Base-by-base conservation (phyloP, 2,888 invertebrate species). In the Cosmia pyralina region DNA sequence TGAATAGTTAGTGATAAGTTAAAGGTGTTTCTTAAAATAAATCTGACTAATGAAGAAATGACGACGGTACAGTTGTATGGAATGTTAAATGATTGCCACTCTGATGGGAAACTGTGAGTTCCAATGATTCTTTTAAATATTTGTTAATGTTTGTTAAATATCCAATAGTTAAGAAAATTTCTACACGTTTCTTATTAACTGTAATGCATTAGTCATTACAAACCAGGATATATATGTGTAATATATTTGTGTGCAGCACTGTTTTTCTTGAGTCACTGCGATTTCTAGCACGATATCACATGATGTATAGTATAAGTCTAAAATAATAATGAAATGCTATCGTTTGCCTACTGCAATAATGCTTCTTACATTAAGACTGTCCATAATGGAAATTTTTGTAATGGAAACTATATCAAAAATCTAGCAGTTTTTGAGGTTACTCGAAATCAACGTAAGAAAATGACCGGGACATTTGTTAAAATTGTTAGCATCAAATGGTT, bases 41-140 rank as follows among this genome's bases (percentile, higher is more conserved):
- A 86, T 88, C 89, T 93, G 91, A 91, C 91, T 90, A 90, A 93
- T 93, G 92, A 90, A 90, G 95, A 94, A 82, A 95, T 95, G 95
- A 93, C 89, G 92, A 87, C 91, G 84, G 79, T 84, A 86, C 86
- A 85, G 85, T 89, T 83, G 85, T 83, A 89, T 91, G 91, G 91
- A 88, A 88, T 93, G 88, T 89, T 93, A 91, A 90, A 93, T 93
- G 93, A 90, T 90, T 86, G 88, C 88, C 83, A 84, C 87, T 92
- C 94, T 92, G 90, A 96, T 96, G 96, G 96, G 96, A 92, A 95
- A 95, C 90, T 96, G 96, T 96, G 84, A 94, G 96, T 95, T 50
- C 0, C 34, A 50, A 10, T 5, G 4, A 19, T 22, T 59, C 60
- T 58, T 58, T 34, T 2, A 5, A 59, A 19, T n/a, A 38, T n/a